Evolutionary conservation across 2,888 invertebrate genomes (phyloP).

Genomic region (Pollenia labialis): DNA sequence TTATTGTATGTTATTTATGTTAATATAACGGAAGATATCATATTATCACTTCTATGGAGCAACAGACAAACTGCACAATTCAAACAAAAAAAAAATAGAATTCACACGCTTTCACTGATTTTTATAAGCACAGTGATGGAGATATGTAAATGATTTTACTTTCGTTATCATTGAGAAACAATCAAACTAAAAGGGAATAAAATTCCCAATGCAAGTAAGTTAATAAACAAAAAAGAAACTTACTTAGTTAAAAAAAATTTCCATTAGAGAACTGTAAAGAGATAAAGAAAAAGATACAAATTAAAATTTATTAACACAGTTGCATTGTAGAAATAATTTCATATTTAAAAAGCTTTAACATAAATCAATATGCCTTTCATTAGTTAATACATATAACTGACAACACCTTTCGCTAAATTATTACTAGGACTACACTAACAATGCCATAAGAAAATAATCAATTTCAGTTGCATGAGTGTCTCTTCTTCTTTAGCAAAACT

Average conservation of each 20-base stretch:
- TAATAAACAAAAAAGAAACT: background rate
- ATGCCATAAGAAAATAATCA: constrained; percentile 41
- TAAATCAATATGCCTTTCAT: constrained; percentile 52
- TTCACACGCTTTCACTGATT: constrained; percentile 84
- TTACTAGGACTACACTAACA: constrained; percentile 56
- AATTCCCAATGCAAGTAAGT: background rate
- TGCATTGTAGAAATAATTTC: background rate
- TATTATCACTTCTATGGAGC: constrained; percentile 52
- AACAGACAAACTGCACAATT: constrained; percentile 37
- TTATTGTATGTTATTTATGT: constrained; percentile 44
- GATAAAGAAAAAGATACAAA: constrained; percentile 1
- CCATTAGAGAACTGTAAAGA: constrained; percentile 28
- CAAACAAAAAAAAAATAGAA: constrained; percentile 72
- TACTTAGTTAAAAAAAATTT: background rate
- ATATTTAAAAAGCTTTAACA: constrained; percentile 8
- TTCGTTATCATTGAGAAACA: constrained; percentile 49
- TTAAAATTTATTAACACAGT: constrained; percentile 17
- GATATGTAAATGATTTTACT: constrained; percentile 45
- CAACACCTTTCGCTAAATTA: constrained; percentile 66
- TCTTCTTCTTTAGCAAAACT: background rate
- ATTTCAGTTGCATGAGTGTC: constrained; percentile 31
- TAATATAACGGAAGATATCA: constrained; percentile 69
- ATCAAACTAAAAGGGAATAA: constrained; percentile 25
- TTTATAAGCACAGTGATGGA: background rate
- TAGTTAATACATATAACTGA: constrained; percentile 56